Percentiles rank a stretch among this genome's conserved stretches.
phyloP scores from a whole-genome alignment of 1,140 invertebrate genomes.

The Octopus sinensis region DNA sequence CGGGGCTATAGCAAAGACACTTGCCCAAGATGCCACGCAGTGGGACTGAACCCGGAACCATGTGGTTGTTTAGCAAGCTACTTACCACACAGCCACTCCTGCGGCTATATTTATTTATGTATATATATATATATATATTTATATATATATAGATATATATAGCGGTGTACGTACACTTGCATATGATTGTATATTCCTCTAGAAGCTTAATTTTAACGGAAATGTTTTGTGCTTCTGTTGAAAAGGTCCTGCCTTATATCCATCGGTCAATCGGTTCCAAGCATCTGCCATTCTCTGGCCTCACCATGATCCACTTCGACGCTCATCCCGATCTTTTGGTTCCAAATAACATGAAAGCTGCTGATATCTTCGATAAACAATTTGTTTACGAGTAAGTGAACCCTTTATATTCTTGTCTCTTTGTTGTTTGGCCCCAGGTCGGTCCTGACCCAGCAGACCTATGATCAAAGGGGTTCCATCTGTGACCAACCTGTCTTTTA shows the following conservation, averaged over 20 bases:
- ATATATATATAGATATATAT: too few species aligned
- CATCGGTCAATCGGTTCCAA: conserved; percentile 80
- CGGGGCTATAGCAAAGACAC: too few species aligned
- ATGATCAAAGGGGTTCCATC: too few species aligned
- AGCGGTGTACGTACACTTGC: too few species aligned
- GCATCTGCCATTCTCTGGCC: conserved; percentile 72
- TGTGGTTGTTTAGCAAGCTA: too few species aligned
- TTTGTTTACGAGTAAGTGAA: conserved; percentile 57
- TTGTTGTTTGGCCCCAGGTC: neutral
- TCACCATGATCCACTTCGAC: conserved; percentile 81
- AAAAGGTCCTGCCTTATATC: conserved; percentile 65
- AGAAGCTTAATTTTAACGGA: neutral
- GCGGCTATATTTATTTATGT: too few species aligned
- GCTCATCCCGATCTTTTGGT: conserved; percentile 87
- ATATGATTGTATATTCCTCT: conserved; percentile 16
- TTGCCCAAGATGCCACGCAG: too few species aligned
- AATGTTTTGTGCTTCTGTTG: neutral
- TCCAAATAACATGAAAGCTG: conserved; percentile 71
- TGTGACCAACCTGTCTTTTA: too few species aligned
- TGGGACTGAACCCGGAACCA: too few species aligned
- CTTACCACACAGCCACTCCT: too few species aligned
- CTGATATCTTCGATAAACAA: conserved; percentile 67
- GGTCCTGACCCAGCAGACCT: too few species aligned
- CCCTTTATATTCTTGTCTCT: neutral
- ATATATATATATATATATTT: too few species aligned